Evolutionary conservation across 2,888 invertebrate genomes (phyloP).

Genomic region (Rutpela maculata): DNA sequence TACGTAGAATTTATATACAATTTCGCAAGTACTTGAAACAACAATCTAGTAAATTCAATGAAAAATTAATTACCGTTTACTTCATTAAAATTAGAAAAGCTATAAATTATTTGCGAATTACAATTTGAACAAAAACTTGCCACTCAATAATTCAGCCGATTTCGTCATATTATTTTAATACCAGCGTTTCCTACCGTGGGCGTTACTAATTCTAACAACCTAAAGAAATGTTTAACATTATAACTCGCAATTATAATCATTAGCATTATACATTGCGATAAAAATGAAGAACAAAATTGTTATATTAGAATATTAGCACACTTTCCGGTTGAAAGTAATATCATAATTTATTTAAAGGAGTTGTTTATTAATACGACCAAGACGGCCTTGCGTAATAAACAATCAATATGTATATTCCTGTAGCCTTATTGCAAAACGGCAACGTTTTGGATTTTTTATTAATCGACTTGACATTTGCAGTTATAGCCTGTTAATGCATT

Average conservation of each 20-base stretch:
- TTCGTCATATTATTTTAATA: constrained; percentile 26
- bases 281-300: constrained; percentile 20
- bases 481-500: constrained; percentile 12
- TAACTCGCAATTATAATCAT: constrained; percentile 26
- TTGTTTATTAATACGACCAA: constrained; percentile 19
- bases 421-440: constrained; percentile 33
- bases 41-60: not conserved
- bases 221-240: constrained; percentile 20
- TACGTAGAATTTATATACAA: not conserved
- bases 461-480: constrained; percentile 28
- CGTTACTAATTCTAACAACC: constrained; percentile 20
- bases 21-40: not conserved
- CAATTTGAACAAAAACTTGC: constrained; percentile 3
- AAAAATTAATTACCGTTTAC: constrained; percentile 7
- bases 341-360: constrained; percentile 29
- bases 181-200: constrained; percentile 18
- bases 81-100: constrained; percentile 20
- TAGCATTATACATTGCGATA: not conserved
- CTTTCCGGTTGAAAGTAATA: constrained; percentile 46
- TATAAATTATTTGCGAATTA: constrained; percentile 22
- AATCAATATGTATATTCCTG: constrained; percentile 28
- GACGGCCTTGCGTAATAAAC: constrained; percentile 34
- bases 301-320: constrained; percentile 41
- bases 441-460: constrained; percentile 21
- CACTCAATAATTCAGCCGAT: constrained; percentile 21